A percentile compares a stretch with the other conserved stretches of the same genome.
Conservation (phyloP, 2,113 vertebrate genomes). For the Silurus meridionalis region DNA sequence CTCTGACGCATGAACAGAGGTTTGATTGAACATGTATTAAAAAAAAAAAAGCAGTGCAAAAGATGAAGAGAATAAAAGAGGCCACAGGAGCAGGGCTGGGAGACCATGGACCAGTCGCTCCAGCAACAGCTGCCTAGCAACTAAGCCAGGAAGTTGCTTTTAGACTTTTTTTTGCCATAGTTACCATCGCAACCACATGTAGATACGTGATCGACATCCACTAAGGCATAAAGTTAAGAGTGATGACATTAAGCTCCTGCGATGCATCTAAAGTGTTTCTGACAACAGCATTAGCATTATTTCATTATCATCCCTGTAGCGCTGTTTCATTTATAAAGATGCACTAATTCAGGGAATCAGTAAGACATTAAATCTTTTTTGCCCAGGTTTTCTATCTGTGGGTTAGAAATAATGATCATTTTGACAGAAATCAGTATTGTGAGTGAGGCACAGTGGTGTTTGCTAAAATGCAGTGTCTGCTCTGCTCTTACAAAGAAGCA, state of each 20-base stretch:
- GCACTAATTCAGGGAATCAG: background rate
- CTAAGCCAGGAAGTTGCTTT: slow-evolving; percentile 8
- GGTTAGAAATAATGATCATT: background rate
- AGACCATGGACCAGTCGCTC: slow-evolving; percentile 17
- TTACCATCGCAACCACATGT: slow-evolving; percentile 62
- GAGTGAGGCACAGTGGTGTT: background rate
- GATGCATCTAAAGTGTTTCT: background rate
- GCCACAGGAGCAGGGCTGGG: slow-evolving; percentile 24
- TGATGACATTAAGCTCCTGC: no score
- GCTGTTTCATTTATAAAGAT: background rate
- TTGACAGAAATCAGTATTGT: background rate
- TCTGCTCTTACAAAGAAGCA: background rate
- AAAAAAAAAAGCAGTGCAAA: background rate
- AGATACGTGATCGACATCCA: slow-evolving; percentile 33
- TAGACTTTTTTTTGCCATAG: slow-evolving; percentile 46
- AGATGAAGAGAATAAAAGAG: background rate
- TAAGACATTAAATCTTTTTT: background rate
- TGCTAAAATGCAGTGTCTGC: background rate
- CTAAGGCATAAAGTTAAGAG: slow-evolving; percentile 12
- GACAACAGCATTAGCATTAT: background rate
- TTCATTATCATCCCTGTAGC: background rate
- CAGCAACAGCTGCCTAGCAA: slow-evolving; percentile 58
- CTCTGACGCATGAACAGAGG: slow-evolving; percentile 33
- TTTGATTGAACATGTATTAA: background rate
- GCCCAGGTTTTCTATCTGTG: background rate